Evolutionary conservation across 2,888 invertebrate genomes (phyloP).

Genomic region (Galeruca laticollis): DNA sequence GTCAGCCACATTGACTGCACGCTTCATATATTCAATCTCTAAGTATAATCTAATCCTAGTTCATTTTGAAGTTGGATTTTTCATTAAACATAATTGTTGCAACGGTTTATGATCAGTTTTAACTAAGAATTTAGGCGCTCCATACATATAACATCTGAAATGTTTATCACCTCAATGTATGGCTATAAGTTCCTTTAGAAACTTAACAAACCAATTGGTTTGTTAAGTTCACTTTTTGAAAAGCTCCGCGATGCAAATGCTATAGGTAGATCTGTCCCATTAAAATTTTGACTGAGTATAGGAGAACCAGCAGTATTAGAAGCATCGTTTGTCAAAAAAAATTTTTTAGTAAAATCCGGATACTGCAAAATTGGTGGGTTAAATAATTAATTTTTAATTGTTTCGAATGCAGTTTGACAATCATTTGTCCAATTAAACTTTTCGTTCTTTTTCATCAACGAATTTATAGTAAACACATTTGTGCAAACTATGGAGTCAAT

Average conservation of each 20-base stretch:
- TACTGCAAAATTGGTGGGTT: too few species aligned
- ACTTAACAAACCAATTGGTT: too few species aligned
- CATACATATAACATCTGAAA: too few species aligned
- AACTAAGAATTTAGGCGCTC: too few species aligned
- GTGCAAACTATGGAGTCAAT: not conserved
- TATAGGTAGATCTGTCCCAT: not conserved
- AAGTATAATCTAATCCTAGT: not conserved
- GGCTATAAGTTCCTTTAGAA: too few species aligned
- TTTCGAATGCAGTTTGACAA: too few species aligned
- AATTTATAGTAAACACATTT: not conserved
- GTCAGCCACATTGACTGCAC: conserved; percentile 1
- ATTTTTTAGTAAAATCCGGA: not conserved
- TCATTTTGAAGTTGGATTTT: not conserved
- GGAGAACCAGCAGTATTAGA: not conserved
- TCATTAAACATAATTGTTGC: not conserved
- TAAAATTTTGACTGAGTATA: not conserved
- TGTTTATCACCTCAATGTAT: too few species aligned
- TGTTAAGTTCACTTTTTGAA: too few species aligned
- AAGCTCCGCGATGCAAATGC: not conserved
- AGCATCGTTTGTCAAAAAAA: not conserved
- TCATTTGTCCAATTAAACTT: too few species aligned
- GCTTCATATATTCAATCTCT: not conserved
- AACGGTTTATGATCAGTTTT: too few species aligned
- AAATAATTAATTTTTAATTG: too few species aligned
- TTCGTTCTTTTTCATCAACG: not conserved